Conservation (phyloP, 2,888 invertebrate genomes). For the Drosophila stalkeri region DNA sequence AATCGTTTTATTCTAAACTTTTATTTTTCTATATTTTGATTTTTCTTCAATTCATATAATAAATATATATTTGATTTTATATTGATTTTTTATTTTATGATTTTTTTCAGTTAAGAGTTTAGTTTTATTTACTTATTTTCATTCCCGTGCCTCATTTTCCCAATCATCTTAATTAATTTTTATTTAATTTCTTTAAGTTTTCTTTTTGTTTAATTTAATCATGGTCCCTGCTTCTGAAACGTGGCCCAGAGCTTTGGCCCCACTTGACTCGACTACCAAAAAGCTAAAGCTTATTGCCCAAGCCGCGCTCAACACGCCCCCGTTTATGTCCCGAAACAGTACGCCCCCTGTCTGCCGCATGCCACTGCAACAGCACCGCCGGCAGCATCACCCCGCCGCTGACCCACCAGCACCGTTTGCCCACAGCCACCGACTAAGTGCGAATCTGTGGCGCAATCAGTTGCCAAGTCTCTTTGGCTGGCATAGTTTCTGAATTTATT, state of each 20-base stretch:
- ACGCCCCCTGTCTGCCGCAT: conserved; percentile 39
- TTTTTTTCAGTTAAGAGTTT: no score
- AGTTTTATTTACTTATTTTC: background rate
- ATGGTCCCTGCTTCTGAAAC: conserved; percentile 44
- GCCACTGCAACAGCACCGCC: conserved; percentile 11
- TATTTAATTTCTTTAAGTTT: conserved; percentile 12
- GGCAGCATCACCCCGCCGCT: background rate
- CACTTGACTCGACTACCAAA: conserved; percentile 76
- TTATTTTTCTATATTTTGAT: no score
- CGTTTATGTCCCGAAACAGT: conserved; percentile 72
- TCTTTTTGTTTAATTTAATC: conserved; percentile 32
- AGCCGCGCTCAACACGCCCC: conserved; percentile 76
- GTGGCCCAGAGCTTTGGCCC: conserved; percentile 50
- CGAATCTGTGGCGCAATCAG: conserved; percentile 83
- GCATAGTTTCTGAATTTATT: conserved; percentile 81
- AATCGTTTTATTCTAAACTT: no score
- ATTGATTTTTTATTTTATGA: no score
- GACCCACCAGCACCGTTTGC: conserved; percentile 2
- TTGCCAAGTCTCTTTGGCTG: conserved; percentile 62
- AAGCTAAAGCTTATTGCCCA: conserved; percentile 71
- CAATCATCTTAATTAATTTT: conserved; percentile 20
- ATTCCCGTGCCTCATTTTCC: background rate
- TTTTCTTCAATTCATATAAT: no score
- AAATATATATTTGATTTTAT: no score
- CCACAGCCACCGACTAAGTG: conserved; percentile 76